Conservation (phyloP, 2,797 vertebrate species). For the Dallia pectoralis region DNA sequence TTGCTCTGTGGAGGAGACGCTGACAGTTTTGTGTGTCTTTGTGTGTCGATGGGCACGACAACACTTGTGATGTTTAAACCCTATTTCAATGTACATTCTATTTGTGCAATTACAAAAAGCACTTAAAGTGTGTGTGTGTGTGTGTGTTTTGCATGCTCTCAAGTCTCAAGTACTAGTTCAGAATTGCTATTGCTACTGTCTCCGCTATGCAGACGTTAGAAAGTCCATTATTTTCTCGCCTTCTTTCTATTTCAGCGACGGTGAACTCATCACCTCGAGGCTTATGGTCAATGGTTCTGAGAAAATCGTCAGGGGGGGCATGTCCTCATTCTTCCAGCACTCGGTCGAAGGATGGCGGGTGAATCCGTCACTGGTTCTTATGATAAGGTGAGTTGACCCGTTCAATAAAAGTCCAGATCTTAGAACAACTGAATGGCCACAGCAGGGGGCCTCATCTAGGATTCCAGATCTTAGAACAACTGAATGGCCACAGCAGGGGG, state of each 20-base stretch:
- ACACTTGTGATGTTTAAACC: too few species aligned
- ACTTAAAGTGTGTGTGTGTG: too few species aligned
- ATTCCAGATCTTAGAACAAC: neutral
- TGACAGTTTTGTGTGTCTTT: too few species aligned
- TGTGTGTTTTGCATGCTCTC: too few species aligned
- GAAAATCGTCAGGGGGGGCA: slow-evolving; percentile 70
- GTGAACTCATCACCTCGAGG: slow-evolving; percentile 76
- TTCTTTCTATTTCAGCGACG: slow-evolving; percentile 71
- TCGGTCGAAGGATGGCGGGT: slow-evolving; percentile 78
- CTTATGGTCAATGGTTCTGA: slow-evolving; percentile 80
- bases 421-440: neutral
- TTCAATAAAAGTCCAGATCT: too few species aligned
- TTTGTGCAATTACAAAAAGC: too few species aligned
- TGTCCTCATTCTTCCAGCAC: slow-evolving; percentile 71
- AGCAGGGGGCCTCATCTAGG: neutral
- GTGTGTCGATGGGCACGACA: too few species aligned
- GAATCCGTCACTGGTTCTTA: slow-evolving; percentile 81
- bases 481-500: neutral
- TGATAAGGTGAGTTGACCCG: slow-evolving; percentile 87
- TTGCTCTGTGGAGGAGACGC: too few species aligned
- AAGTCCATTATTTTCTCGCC: neutral
- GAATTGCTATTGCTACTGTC: too few species aligned
- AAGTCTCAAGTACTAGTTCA: too few species aligned
- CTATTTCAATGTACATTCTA: too few species aligned
- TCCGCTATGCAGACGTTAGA: neutral